Conservation (phyloP, 2,113 vertebrate species). For the Panthera uncia region DNA sequence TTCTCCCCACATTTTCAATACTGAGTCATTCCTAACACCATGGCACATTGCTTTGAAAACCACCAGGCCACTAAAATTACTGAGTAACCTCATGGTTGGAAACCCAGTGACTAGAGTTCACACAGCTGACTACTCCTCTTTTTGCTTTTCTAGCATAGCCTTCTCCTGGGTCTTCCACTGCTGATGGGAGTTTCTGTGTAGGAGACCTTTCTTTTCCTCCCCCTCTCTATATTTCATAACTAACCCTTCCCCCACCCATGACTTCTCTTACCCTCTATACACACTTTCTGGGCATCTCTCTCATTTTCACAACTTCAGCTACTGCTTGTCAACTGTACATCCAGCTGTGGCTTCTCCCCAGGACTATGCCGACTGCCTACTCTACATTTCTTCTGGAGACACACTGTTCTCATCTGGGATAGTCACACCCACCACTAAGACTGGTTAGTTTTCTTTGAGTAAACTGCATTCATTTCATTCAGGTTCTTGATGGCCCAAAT, state of each 20-base stretch:
- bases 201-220: background rate
- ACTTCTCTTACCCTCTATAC: background rate
- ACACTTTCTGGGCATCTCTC: background rate
- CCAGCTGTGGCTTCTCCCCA: background rate
- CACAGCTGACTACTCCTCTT: background rate
- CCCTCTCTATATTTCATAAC: background rate
- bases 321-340: background rate
- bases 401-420: background rate
- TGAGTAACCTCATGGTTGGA: background rate
- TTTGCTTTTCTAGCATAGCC: background rate
- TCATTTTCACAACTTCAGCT: background rate
- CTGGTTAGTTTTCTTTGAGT: background rate
- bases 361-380: background rate
- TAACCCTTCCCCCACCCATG: fast-evolving
- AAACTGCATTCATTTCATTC: background rate
- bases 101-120: background rate
- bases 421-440: background rate
- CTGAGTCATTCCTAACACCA: background rate
- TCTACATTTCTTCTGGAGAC: background rate
- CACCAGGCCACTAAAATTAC: background rate
- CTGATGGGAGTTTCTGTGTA: background rate
- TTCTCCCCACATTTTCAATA: background rate
- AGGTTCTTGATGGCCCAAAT: background rate
- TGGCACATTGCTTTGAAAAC: background rate
- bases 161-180: background rate